Conservation (phyloP, 2,113 vertebrate species). For the Amphiprion ocellaris region DNA sequence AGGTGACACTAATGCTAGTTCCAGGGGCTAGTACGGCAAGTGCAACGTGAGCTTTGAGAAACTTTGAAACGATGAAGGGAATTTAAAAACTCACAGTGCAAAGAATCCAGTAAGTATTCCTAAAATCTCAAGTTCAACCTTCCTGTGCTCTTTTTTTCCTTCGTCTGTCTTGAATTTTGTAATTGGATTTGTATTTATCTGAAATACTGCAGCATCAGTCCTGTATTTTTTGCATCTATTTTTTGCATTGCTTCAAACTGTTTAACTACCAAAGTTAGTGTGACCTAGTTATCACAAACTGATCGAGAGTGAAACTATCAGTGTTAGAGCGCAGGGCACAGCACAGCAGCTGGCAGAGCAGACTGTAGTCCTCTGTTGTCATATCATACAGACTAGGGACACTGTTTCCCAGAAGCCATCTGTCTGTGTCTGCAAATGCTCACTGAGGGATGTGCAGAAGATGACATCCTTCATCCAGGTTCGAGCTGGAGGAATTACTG, state of each 20-base stretch:
- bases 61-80: too few relatives aligned
- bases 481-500: neutral
- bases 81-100: too few relatives aligned
- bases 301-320: slow-evolving; percentile 2
- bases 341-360: slow-evolving; percentile 43
- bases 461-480: neutral
- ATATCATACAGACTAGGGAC: slow-evolving; percentile 39
- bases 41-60: too few relatives aligned
- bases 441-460: slow-evolving; percentile 2
- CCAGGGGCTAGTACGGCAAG: too few relatives aligned
- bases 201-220: too few relatives aligned
- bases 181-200: too few relatives aligned
- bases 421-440: slow-evolving; percentile 34
- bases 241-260: neutral
- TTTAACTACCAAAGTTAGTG: neutral
- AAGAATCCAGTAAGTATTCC: too few relatives aligned
- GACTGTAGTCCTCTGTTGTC: slow-evolving; percentile 36
- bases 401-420: slow-evolving; percentile 49
- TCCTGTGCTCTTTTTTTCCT: too few relatives aligned
- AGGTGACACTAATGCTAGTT: too few relatives aligned
- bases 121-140: too few relatives aligned
- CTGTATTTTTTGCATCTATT: neutral
- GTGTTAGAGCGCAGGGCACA: neutral
- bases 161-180: too few relatives aligned
- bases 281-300: neutral